Conservation (phyloP, 2,888 invertebrate species). For the Drosophila histrio region DNA sequence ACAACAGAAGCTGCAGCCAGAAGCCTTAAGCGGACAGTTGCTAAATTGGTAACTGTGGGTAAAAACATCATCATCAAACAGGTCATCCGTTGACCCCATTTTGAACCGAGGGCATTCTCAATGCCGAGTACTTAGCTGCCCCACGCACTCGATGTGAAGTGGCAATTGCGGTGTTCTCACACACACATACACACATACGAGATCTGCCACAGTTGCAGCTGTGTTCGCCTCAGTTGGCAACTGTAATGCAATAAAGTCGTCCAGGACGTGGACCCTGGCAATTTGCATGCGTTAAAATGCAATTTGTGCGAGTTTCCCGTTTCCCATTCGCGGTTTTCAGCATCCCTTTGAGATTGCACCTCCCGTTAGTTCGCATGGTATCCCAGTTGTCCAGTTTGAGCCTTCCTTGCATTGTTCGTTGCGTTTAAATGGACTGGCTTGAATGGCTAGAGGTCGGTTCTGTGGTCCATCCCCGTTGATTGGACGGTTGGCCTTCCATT, state of each 20-base stretch:
- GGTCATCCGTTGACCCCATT: conserved; percentile 51
- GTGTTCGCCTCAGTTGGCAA: conserved; percentile 27
- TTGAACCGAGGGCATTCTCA: background rate
- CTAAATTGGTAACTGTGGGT: conserved; percentile 42
- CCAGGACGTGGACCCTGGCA: conserved; percentile 58
- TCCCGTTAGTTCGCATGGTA: background rate
- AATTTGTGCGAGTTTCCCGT: conserved; percentile 76
- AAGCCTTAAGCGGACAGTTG: conserved; percentile 33
- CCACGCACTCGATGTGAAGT: conserved; percentile 53
- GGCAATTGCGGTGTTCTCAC: conserved; percentile 52
- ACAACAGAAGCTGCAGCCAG: conserved; percentile 2
- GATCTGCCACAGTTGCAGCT: background rate
- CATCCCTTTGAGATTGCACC: conserved; percentile 46
- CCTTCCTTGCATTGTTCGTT: conserved; percentile 18
- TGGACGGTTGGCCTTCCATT: conserved; percentile 54
- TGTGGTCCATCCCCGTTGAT: conserved; percentile 50
- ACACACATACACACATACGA: conserved; percentile 2
- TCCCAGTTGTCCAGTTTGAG: background rate
- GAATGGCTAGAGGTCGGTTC: background rate
- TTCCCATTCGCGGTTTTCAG: conserved; percentile 11
- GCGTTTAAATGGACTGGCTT: conserved; percentile 3
- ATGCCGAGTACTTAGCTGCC: conserved; percentile 2
- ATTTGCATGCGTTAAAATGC: conserved; percentile 81
- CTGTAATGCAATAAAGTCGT: conserved; percentile 74
- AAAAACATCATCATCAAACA: conserved; percentile 14